These are phyloP conservation scores for Blera fallax DNA, from an alignment of 2,888 invertebrate genomes.

Conservation along the genomic window DNA sequence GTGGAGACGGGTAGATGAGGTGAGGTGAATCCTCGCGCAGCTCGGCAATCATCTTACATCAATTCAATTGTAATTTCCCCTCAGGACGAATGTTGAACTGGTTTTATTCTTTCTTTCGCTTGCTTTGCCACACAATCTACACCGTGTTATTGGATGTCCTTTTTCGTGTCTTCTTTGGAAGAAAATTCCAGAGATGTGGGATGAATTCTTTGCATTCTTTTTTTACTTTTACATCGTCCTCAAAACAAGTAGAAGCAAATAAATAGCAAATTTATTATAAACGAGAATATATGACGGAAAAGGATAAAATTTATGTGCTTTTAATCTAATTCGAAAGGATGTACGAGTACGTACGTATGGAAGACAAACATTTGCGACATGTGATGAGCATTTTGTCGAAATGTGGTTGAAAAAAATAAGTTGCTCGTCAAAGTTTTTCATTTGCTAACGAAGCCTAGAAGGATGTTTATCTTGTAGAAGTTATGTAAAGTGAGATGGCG, in stretches of 20 bases:
- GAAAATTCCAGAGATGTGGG: neutral
- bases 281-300: neutral
- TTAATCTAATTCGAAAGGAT: neutral
- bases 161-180: neutral
- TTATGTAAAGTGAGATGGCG: neutral
- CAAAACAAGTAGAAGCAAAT: neutral
- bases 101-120: constrained; percentile 11
- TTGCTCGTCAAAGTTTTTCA: neutral
- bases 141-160: neutral
- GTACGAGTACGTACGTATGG: neutral
- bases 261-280: neutral
- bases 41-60: constrained; percentile 22
- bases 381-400: neutral
- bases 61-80: constrained; percentile 50
- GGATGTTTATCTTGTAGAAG: neutral
- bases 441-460: neutral
- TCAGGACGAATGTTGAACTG: constrained; percentile 23
- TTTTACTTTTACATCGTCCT: neutral
- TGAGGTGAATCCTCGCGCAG: neutral
- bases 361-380: neutral
- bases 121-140: neutral
- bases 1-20: neutral
- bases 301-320: neutral
- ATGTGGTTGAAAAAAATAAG: neutral
- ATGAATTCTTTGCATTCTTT: neutral